Percentiles rank a stretch among this genome's conserved stretches.
Evolutionary conservation across 2,113 vertebrate species (phyloP).

Genomic region (Galemys pyrenaicus): DNA sequence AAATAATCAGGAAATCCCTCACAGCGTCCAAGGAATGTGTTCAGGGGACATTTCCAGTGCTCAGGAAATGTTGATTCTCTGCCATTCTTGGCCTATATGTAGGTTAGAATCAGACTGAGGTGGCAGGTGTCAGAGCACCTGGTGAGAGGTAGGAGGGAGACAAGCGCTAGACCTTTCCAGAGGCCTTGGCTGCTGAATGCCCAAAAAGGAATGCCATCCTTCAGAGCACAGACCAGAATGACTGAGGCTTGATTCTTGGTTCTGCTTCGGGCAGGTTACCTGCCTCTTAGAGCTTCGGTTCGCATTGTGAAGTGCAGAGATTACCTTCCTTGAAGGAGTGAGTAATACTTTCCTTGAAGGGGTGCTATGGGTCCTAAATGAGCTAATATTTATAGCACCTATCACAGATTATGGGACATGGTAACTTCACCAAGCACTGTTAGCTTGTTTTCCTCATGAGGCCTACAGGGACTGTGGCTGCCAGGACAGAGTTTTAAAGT

Average conservation of each 20-base stretch:
- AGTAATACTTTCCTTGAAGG: background rate
- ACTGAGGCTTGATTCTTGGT: background rate
- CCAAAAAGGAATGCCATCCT: background rate
- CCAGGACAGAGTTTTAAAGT: background rate
- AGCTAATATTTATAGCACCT: background rate
- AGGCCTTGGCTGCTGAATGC: background rate
- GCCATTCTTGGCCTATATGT: background rate
- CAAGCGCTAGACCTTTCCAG: background rate
- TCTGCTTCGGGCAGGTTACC: background rate
- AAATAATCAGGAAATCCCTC: background rate
- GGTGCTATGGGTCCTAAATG: background rate
- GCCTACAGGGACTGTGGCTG: background rate
- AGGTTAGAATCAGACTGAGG: background rate
- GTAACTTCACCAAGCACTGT: background rate
- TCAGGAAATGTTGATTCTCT: conserved; percentile 20
- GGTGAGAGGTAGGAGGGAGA: background rate
- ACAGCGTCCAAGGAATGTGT: background rate
- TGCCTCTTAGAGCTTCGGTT: conserved; percentile 20
- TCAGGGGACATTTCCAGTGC: background rate
- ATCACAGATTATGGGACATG: background rate
- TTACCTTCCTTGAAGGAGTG: background rate
- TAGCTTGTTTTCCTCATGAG: background rate
- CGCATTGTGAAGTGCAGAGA: background rate
- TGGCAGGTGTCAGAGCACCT: background rate
- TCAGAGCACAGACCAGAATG: background rate